Percentiles rank a stretch among this genome's conserved stretches.
Evolutionary conservation across 1,140 invertebrate genomes (phyloP).

Genomic region (Pectinophora gossypiella): DNA sequence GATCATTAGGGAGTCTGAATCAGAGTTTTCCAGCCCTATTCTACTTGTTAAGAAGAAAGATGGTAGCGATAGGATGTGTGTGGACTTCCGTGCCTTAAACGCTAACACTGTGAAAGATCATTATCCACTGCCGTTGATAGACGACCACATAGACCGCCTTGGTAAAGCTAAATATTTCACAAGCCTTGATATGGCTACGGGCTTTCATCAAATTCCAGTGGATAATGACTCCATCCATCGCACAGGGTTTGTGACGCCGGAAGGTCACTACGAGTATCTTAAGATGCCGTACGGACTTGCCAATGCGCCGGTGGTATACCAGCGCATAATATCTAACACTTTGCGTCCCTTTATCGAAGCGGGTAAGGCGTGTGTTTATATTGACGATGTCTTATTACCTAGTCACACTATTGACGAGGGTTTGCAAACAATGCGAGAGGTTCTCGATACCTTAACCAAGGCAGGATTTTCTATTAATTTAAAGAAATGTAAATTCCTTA

Average conservation of each 20-base stretch:
- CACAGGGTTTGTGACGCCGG: background rate
- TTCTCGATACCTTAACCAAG: background rate
- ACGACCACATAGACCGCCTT: background rate
- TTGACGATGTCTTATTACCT: background rate
- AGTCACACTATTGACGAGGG: background rate
- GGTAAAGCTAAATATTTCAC: constrained; percentile 12
- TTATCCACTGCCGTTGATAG: constrained; percentile 1
- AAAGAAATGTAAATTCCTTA: constrained; percentile 3
- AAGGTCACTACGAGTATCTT: background rate
- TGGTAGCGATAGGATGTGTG: background rate
- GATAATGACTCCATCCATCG: background rate
- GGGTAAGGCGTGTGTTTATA: background rate
- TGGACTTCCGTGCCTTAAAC: background rate
- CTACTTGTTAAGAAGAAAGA: background rate
- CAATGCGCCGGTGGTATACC: background rate
- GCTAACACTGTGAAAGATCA: background rate
- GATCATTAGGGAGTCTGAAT: background rate
- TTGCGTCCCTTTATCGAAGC: too few relatives aligned
- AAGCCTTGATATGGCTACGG: background rate
- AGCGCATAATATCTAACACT: background rate
- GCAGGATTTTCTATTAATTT: constrained; percentile 1
- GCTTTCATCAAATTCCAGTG: background rate
- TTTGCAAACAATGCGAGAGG: background rate
- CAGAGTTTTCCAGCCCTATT: background rate
- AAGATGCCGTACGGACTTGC: background rate